These are phyloP conservation scores for Alouatta palliata DNA, from an alignment of 2,113 vertebrate genomes.

Conservation along the genomic window DNA sequence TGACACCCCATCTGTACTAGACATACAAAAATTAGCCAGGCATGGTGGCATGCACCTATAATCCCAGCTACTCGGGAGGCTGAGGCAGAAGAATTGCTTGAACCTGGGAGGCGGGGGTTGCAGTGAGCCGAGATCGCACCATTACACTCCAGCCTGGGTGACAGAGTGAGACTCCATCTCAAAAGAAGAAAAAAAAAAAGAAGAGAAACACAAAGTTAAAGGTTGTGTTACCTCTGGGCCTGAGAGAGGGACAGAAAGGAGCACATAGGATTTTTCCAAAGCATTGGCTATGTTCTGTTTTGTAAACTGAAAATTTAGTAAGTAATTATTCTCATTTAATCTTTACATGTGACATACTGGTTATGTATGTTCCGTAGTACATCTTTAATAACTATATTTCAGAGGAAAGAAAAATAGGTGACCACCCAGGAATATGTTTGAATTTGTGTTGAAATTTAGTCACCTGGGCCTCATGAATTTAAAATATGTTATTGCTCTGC, in stretches of 20 bases:
- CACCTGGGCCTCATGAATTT: neutral
- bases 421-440: neutral
- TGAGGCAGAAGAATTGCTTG: no score
- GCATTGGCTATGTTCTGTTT: neutral
- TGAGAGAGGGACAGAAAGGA: neutral
- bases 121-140: no score
- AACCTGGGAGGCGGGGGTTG: no score
- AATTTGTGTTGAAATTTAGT: slow-evolving; percentile 7
- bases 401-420: slow-evolving; percentile 10
- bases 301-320: neutral
- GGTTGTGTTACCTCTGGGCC: neutral
- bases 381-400: neutral
- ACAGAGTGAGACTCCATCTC: no score
- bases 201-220: neutral
- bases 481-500: neutral
- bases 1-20: no score
- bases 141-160: no score
- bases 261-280: neutral
- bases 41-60: no score
- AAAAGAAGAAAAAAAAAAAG: no score
- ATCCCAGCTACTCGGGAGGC: no score
- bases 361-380: neutral
- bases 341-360: neutral
- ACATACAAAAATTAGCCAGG: no score
- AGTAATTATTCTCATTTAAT: neutral